Base-by-base conservation (phyloP, 2,888 invertebrate genomes). In the Scaptomyza reducta region DNA sequence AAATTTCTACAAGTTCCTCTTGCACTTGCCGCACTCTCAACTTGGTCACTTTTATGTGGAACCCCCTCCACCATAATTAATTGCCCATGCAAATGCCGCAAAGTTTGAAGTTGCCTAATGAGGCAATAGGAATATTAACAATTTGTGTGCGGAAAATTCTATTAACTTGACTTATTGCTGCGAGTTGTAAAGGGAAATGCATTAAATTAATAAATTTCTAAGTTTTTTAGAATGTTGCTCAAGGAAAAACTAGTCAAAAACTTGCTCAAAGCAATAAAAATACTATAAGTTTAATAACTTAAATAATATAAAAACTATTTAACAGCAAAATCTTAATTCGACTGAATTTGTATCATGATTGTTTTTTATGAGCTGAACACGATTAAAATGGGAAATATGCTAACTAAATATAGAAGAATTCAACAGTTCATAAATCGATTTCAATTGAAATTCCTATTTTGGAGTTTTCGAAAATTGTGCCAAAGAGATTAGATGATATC, bases 51-150 rank as follows among this genome's bases (percentile, higher is more conserved):
- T 55, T 18, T 38, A 45, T 31, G 31, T 46, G 27, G 3, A 27
- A 55, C 25, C 31, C 6, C 6, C 22, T 18, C 31, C 51, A 25
- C 58, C 76, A 18, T 49, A 76, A 88, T 88, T 82, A 82, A 82
- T 88, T 83, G 73, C 60, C 88, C 88, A 83, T 82, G 81, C 88
- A 87, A 83, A 82, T 72, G 72, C 61, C 49, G 47, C 65, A 41
- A 49, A 27, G 22, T 40, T 50, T 65, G 29, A 27, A 45, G 65
- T 49, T 38, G 49, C 69, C 45, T 64, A 64, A 64, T 64, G 64
- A 64, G 56, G 35, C 64, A 67, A 27, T 33, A 42, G 44, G 62
- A 50, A 65, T 42, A 56, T 59, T 35, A 56, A 33, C 59, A 59
- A 59, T 57, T 59, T 56, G 35, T 58, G 44, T 14, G 25, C 13